Evolutionary conservation across 2,888 invertebrate species (phyloP), one percentile per base, ranked within the genome.

Genomic region (Cepaea hortensis): DNA sequence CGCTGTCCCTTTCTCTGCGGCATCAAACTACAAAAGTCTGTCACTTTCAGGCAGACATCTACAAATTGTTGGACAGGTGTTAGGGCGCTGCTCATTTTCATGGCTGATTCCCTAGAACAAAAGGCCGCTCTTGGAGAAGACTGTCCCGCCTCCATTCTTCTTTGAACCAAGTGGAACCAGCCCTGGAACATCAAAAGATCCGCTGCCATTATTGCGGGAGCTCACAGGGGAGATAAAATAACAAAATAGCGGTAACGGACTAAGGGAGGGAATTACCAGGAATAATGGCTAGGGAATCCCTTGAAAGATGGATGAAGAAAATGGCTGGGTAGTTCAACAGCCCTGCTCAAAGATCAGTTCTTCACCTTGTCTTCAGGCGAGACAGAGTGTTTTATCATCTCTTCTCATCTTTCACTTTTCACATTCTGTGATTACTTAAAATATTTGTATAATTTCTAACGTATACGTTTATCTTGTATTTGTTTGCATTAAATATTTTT

Each of bases 61-160:
- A 81, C 81, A 81, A 81, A 81, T 81, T 81, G 81, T 81, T 15
- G 81, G 81, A 81, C 81, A 81, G 81, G 81, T 81, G 81, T 68
- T 81, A 35, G 18, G 20, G n/a, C 70, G 55, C 18, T 68, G 81
- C 81, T 81, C 81, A n/a, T n/a, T 81, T 81, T 81, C 81, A 81
- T 35, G 65, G 9, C 46, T 68, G 48, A 20, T 81, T 68, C 68
- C 46, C 48, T 81, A 70, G 81, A 81, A 81, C 81, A 81, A 81
- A 81, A 81, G 81, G 3, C 68, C 76, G 9, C 55, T n/a, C 62
- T 46, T 48, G 13, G 6, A 5, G 62, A 55, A 75, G 55, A 62
- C 84, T 75, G 61, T 35, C 46, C 76, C 65, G 62, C 65, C 68
- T 62, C 50, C 15, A 65, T 50, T 77, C 62, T 70, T 48, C 85